Evolutionary conservation across 2,888 invertebrate genomes (phyloP), one percentile per base, ranked within the genome.

Genomic region (Germaria angustata): DNA sequence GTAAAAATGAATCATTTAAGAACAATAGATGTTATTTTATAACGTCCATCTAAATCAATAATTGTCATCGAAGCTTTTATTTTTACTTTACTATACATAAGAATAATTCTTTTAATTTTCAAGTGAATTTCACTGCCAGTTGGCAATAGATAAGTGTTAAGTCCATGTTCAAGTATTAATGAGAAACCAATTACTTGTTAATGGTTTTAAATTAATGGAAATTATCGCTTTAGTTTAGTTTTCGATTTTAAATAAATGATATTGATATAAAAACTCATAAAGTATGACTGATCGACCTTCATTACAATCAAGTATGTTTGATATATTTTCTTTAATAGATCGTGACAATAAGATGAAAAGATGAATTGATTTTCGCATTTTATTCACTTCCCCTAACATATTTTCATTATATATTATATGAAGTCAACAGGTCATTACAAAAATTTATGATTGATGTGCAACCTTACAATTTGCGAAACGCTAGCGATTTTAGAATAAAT

Each of bases 161-260:
- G 63, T 41, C 39, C 39, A 17, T 53, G 24, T 24, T 7, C 32
- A 57, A 59, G 11, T 9, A 39, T 32, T 36, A 36, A 71, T 57
- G 36, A 22, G 24, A 32, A 53, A 41, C 28, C 28, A 63, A 63
- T 73, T 13, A 32, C 15, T 63, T 22, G 6, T 51, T 51, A 20
- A 72, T 59, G n/a, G 24, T 13, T 69, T 53, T 72, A 34, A 71
- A 59, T 59, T 72, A 72, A 72, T 28, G 55, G 17, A 13, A 20
- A 46, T 34, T 34, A 39, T 28, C 7, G 36, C 28, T 17, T 28
- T 17, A 20, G 59, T 28, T 13, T 24, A 6, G 1, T 59, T 39
- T 22, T 24, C 4, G 15, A n/a, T 11, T 41, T 53, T 53, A 6
- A 49, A 39, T 20, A 22, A 57, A 34, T 71, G 32, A 22, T n/a